Evolutionary conservation across 2,888 invertebrate species (phyloP), one percentile per base, ranked within the genome.

Genomic region (Oasisia sp.): DNA sequence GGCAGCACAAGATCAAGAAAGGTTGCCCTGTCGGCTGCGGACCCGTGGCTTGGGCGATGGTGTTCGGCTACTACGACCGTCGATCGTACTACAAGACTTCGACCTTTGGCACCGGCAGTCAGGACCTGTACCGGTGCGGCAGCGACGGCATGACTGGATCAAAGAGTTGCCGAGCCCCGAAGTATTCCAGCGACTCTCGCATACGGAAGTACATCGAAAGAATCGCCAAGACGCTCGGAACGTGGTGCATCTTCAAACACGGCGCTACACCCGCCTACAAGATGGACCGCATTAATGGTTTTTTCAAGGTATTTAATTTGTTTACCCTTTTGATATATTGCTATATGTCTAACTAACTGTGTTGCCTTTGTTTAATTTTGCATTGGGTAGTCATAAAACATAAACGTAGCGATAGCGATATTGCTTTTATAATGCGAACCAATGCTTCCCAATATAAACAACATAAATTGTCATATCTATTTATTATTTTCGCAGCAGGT

Each of bases 261-360:
- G 58, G 58, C 19, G 58, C 58, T 27, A 58, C 58, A 19, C 58
- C 58, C 32, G 90, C 90, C n/a, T 92, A 92, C 89, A 92, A 89
- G 45, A 93, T 93, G 93, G 91, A 92, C 90, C 44, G 89, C 32
- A 91, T 93, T 8, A 92, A 92, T 32, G 90, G 91, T 7, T 93
- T 92, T 91, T 93, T 92, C 91, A 91, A 91, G 32, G 89, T 89
- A 32, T 91, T 92, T 91, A 92, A 91, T 50, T 50, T 12, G 50
- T 50, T 12, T 38, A 38, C 38, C 38, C 38, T 38, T 38, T 38
- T 38, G 38, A 38, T 38, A 38, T 38, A 38, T 38, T 38, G 38
- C 38, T 38, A 38, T 38, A 38, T 38, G 38, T 38, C 38, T 38
- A 38, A 38, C 38, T 38, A 38, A 38, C 38, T 38, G 38, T 4